A percentile compares a stretch with the other conserved stretches of the same genome.
Evolutionary conservation across 2,797 vertebrate species (phyloP).

Genomic region (Setipinna tenuifilis): DNA sequence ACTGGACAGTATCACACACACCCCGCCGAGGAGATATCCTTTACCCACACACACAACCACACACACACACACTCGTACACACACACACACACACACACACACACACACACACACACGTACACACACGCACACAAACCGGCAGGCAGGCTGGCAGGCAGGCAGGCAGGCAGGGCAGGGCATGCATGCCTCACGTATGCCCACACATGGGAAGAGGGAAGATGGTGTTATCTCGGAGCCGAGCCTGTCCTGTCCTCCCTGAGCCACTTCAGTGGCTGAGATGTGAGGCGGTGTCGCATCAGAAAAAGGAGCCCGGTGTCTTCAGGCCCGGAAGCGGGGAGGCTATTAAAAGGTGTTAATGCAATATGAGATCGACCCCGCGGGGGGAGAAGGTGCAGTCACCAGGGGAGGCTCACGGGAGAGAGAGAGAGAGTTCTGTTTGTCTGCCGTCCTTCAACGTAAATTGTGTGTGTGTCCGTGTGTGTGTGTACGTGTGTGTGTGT

Average conservation of each 20-base stretch:
- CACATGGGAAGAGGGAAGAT: constrained; percentile 55
- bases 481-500: neutral
- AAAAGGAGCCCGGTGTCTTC: constrained; percentile 20
- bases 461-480: neutral
- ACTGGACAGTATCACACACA: constrained; percentile 62
- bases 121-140: neutral
- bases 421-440: neutral
- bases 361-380: constrained; percentile 19
- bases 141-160: neutral
- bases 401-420: neutral
- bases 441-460: neutral
- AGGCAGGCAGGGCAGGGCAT: constrained; percentile 2
- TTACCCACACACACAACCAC: constrained; percentile 33
- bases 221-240: constrained; percentile 52
- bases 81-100: constrained; percentile 23
- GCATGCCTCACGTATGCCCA: constrained; percentile 51
- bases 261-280: constrained; percentile 43
- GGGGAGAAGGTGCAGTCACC: neutral
- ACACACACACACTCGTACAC: constrained; percentile 28
- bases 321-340: constrained; percentile 1
- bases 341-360: constrained; percentile 23
- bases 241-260: constrained; percentile 46
- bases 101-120: constrained; percentile 24
- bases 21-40: constrained; percentile 54
- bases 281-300: constrained; percentile 27